Percentiles rank a stretch among this genome's conserved stretches.
phyloP scores from a whole-genome alignment of 2,888 invertebrate genomes.

The Cheilosia vernalis region DNA sequence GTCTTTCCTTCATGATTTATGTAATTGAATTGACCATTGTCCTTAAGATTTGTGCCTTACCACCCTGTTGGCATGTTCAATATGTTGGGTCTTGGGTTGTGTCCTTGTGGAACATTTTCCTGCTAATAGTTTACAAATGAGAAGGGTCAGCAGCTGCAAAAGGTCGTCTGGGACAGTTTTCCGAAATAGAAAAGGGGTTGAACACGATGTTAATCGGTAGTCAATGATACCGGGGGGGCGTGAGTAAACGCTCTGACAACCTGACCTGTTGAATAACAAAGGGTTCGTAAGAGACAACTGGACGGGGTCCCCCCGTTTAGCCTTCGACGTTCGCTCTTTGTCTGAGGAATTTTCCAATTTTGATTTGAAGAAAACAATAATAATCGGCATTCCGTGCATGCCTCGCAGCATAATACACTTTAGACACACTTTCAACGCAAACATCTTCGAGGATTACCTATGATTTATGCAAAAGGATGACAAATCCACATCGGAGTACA shows the following conservation, averaged over 20 bases:
- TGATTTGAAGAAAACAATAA: constrained; percentile 60
- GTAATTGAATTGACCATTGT: constrained; percentile 83
- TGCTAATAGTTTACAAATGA: constrained; percentile 63
- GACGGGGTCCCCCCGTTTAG: constrained; percentile 5
- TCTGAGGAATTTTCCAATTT: constrained; percentile 54
- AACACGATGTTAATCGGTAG: constrained; percentile 71
- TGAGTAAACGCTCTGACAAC: constrained; percentile 45
- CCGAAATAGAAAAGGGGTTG: constrained; percentile 46
- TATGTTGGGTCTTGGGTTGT: constrained; percentile 18
- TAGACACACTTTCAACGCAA: constrained; percentile 63
- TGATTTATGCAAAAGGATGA: constrained; percentile 72
- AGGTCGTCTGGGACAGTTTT: constrained; percentile 57
- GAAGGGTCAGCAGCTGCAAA: constrained; percentile 53
- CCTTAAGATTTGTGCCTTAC: constrained; percentile 53
- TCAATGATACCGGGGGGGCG: constrained; percentile 59
- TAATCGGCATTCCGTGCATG: constrained; percentile 61
- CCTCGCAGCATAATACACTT: constrained; percentile 61
- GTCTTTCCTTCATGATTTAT: constrained; percentile 80
- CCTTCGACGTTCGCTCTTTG: constrained; percentile 16
- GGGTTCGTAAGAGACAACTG: constrained; percentile 18
- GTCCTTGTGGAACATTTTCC: constrained; percentile 41
- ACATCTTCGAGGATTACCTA: constrained; percentile 63
- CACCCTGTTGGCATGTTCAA: constrained; percentile 41
- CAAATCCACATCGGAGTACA: constrained; percentile 53
- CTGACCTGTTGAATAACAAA: constrained; percentile 66